phyloP scores from a whole-genome alignment of 2,113 vertebrate species.

The Cyprinodon variegatus region DNA sequence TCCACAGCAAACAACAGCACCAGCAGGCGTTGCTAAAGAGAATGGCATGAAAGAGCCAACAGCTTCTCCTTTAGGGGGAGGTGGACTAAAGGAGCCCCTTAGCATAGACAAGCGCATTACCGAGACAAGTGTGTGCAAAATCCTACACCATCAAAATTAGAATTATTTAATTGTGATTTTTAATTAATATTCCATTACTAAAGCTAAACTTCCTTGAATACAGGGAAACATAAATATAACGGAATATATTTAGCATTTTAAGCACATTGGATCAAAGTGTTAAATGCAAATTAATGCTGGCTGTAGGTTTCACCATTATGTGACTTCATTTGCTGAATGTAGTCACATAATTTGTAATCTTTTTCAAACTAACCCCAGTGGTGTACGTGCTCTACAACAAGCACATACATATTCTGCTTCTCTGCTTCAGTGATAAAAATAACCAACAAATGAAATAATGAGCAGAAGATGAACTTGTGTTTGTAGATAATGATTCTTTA shows the following conservation, averaged over 20 bases:
- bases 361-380: too few relatives aligned
- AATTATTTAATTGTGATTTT: neutral
- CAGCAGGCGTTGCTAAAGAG: constrained; percentile 79
- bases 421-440: constrained; percentile 38
- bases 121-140: constrained; percentile 88
- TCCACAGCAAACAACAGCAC: constrained; percentile 70
- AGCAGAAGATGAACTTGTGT: constrained; percentile 25
- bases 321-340: too few relatives aligned
- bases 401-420: neutral
- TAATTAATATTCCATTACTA: too few relatives aligned
- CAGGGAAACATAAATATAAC: too few relatives aligned
- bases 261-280: neutral
- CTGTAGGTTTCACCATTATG: too few relatives aligned
- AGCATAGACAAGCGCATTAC: constrained; percentile 88
- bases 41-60: constrained; percentile 81
- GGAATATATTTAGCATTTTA: neutral
- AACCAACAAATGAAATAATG: constrained; percentile 52
- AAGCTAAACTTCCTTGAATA: too few relatives aligned
- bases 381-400: neutral
- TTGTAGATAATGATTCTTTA: constrained; percentile 31
- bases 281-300: neutral
- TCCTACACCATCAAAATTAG: neutral
- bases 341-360: neutral
- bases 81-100: constrained; percentile 85
- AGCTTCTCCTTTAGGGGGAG: constrained; percentile 73